Conservation (phyloP, 2,113 vertebrate genomes). For the Canis aureus region DNA sequence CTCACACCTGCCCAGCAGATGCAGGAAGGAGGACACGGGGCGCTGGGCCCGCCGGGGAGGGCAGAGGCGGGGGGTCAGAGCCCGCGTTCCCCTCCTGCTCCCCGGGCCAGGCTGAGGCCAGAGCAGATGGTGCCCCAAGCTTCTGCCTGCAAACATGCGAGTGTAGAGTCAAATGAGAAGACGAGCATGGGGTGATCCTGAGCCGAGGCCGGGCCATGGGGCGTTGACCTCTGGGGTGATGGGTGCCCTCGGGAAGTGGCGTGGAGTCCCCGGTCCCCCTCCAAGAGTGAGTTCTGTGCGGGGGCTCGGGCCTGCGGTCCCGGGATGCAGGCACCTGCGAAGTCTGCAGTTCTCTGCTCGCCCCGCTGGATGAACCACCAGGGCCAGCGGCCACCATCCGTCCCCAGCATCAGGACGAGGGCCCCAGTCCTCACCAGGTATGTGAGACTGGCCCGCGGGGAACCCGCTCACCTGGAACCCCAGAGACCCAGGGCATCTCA, state of each 20-base stretch:
- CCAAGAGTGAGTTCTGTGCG: accelerated
- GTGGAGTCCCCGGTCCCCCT: background rate
- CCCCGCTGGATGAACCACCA: accelerated
- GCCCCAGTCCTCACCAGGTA: too few relatives aligned
- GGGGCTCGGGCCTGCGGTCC: background rate
- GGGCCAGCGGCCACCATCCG: too few relatives aligned
- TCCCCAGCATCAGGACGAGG: too few relatives aligned
- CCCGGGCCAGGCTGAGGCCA: background rate
- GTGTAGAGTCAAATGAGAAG: accelerated
- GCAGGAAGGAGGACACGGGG: background rate
- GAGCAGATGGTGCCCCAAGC: background rate
- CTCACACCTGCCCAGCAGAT: background rate
- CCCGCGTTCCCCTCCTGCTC: too few relatives aligned
- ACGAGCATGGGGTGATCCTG: accelerated
- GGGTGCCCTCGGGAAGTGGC: accelerated
- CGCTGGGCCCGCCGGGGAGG: too few relatives aligned
- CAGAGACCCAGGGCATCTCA: background rate
- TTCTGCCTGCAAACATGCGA: accelerated
- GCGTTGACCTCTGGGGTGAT: accelerated
- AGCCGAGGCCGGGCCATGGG: background rate
- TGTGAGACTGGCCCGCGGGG: accelerated
- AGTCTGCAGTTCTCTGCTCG: background rate
- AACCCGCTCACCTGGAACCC: too few relatives aligned
- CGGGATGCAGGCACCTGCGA: accelerated
- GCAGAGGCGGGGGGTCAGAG: background rate